phyloP scores from a whole-genome alignment of 2,888 invertebrate species.

The Nebria salina region DNA sequence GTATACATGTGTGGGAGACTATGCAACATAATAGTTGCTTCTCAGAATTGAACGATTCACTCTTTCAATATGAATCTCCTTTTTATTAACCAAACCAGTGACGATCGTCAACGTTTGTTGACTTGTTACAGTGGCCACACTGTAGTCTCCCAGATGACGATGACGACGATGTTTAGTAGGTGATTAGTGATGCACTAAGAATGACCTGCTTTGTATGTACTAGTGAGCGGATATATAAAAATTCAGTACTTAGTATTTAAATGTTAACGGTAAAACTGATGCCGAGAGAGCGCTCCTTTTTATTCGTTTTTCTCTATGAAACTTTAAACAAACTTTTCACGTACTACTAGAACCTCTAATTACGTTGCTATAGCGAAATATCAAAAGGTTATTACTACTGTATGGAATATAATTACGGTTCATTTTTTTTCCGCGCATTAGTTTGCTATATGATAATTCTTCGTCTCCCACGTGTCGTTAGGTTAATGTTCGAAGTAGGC shows the following conservation, averaged over 20 bases:
- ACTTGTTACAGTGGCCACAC: not conserved
- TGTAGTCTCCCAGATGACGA: constrained; percentile 4
- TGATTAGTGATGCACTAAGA: not conserved
- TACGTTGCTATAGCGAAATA: not conserved
- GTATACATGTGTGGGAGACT: not conserved
- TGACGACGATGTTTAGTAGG: not conserved
- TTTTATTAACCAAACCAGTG: not conserved
- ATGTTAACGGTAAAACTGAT: not conserved
- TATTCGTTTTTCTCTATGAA: not conserved
- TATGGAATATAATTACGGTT: not conserved
- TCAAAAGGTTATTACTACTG: not conserved
- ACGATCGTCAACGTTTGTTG: not conserved
- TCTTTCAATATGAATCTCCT: not conserved
- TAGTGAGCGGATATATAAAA: not conserved
- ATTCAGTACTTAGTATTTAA: not conserved
- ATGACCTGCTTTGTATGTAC: not conserved
- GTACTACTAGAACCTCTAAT: not conserved
- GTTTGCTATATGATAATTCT: not conserved
- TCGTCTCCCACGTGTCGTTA: not conserved
- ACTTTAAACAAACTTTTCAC: not conserved
- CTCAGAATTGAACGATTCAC: not conserved
- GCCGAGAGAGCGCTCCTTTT: not conserved
- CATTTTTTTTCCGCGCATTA: not conserved
- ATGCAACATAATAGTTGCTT: not conserved
- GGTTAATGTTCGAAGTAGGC: constrained; percentile 20